Evolutionary conservation across 2,888 invertebrate genomes (phyloP).

Genomic region (Euplagia quadripunctaria): DNA sequence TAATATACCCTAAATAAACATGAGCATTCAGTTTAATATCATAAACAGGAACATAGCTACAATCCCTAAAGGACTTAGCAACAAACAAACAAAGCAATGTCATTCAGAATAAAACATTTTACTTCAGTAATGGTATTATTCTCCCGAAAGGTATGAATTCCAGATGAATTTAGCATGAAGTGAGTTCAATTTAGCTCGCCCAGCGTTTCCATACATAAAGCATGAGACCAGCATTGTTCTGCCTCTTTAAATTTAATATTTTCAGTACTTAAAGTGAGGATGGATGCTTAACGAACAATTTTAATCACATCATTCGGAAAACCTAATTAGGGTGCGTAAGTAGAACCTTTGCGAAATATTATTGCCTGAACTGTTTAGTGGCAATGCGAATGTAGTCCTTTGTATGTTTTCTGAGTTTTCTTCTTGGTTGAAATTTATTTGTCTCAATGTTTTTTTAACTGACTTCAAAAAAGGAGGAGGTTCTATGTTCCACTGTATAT

Average conservation of each 20-base stretch:
- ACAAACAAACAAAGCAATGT: conserved; percentile 45
- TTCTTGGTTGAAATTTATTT: background rate
- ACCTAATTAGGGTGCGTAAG: conserved; percentile 18
- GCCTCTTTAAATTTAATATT: conserved; percentile 53
- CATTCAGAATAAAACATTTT: conserved; percentile 50
- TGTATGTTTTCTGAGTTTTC: background rate
- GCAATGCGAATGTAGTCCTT: background rate
- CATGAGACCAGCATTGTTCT: conserved; percentile 62
- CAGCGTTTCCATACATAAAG: conserved; percentile 68
- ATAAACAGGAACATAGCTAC: conserved; percentile 8
- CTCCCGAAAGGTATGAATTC: conserved; percentile 61
- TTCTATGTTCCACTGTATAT: no score
- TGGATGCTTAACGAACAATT: conserved; percentile 38
- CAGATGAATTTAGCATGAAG: conserved; percentile 64
- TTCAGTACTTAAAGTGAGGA: conserved; percentile 28
- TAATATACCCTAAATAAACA: background rate
- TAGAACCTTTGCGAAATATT: conserved; percentile 3
- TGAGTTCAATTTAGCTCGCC: conserved; percentile 58
- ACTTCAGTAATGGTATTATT: conserved; percentile 56
- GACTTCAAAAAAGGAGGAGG: no score
- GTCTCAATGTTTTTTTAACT: background rate
- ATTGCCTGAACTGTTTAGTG: conserved; percentile 8
- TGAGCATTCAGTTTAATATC: background rate
- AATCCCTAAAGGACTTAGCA: conserved; percentile 18
- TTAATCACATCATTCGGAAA: conserved; percentile 43